Base-by-base conservation (phyloP, 2,797 vertebrate genomes). In the Hemibagrus guttatus region DNA sequence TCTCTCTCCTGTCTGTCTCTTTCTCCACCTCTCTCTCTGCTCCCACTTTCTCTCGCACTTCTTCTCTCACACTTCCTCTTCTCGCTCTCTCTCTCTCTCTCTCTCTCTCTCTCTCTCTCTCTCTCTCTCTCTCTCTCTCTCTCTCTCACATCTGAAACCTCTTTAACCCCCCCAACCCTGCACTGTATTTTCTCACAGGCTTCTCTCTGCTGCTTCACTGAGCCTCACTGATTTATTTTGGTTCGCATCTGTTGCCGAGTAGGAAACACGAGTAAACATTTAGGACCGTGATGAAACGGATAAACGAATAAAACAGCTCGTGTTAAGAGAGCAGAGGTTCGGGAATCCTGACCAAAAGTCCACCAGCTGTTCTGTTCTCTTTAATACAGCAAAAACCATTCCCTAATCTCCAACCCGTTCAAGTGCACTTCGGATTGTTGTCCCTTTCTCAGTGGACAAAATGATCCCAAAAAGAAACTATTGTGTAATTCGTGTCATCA, bases 191-290 rank as follows among this genome's bases (percentile, higher is more conserved):
- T 95, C 95, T 95, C 95, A 94, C 94, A 96, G 86, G n/a, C 6
- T 94, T 0, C 31, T 59, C 52, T 1, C 52, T 31, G 94, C 87
- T 87, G 93, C 91, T 93, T 93, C 93, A 92, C 94, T 92, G 92
- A 93, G 94, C 94, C 93, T 94, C 80, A 54, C 94, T 95, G 94
- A 95, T 96, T 95, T 96, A 95, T 96, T 95, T 96, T 93, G 92
- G 92, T 94, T 91, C 88, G 91, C 93, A 91, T 93, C 93, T 94
- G 93, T 93, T 93, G 95, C 95, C 93, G 95, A 95, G 95, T 93
- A 95, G 95, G 95, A 96, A 96, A 96, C 95, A 95, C 95, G 93
- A 95, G 95, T 94, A 95, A 96, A 95, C 94, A 95, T 95, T 95
- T 95, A 94, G 92, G 91, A 92, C 92, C 82, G 84, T 89, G 93